Evolutionary conservation across 2,797 vertebrate genomes (phyloP), one percentile per base, ranked within the genome.

Genomic region (Percopsis omiscomaycus): DNA sequence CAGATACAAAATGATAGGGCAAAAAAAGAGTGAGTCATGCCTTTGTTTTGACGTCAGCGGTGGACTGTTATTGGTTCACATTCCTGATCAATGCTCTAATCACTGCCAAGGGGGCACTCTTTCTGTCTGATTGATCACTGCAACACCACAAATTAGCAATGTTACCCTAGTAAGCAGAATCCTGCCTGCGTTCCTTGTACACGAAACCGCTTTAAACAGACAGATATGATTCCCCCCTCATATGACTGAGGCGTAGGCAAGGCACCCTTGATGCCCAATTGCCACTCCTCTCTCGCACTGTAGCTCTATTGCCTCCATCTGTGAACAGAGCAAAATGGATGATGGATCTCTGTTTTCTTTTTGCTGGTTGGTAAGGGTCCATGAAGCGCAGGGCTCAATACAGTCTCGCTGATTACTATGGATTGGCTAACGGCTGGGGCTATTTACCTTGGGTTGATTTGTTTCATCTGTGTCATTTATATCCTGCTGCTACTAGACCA

Each of bases 401-500:
- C 82, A 73, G 82, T 83, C 79, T 77, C 82, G 75, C 86, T 92
- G 89, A 93, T 93, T 89, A 86, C 88, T 89, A 88, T 91, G 81
- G 89, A 91, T 90, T 82, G 82, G 82, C 79, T 79, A 86, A 86
- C 73, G 73, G 74, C 83, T 16, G 50, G 65, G 78, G 70, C 80
- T 79, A 42, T 42, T 8, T 42, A 87, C 81, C 84, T 78, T 81
- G 78, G 86, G 79, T 83, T 89, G 83, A 92, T 91, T 90, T 90
- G 86, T 89, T 91, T 91, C 79, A 90, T 90, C 87, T 83, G 78
- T 82, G 83, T 80, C 89, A 88, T 91, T 91, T 88, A 88, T 87
- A 83, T 88, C 84, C 80, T 81, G 74, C 79, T 55, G 61, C 74
- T 81, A 80, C 60, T 61, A 83, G 70, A 88, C 81, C 73, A 86